A percentile compares a stretch with the other conserved stretches of the same genome.
phyloP scores from a whole-genome alignment of 2,797 vertebrate genomes.

The Prionace glauca region DNA sequence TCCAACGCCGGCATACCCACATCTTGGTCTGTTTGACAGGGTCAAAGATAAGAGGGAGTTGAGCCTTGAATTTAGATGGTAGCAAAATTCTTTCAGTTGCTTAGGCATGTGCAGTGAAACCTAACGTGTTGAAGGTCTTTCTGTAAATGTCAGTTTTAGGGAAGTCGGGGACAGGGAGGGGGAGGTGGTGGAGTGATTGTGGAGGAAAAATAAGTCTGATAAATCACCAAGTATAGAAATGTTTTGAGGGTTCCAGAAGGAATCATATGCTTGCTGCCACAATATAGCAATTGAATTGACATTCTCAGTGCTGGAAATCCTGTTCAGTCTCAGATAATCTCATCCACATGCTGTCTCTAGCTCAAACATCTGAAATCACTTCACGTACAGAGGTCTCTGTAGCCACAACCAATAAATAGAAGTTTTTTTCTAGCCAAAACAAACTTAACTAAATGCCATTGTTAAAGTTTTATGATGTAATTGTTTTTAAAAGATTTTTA shows the following conservation, averaged over 20 bases:
- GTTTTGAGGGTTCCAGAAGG: not conserved
- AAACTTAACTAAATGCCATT: not conserved
- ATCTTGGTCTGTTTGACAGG: no score
- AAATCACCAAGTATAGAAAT: not conserved
- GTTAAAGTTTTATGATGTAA: not conserved
- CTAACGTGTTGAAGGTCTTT: not conserved
- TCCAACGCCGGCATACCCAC: no score
- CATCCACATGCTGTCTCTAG: not conserved
- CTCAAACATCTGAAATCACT: not conserved
- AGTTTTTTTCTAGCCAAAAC: not conserved
- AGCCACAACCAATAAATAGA: not conserved
- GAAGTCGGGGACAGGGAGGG: no score
- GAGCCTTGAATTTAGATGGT: not conserved
- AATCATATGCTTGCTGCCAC: not conserved
- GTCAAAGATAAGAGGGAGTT: not conserved
- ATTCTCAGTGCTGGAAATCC: not conserved
- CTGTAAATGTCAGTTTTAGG: not conserved
- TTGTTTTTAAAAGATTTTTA: slow-evolving; percentile 18
- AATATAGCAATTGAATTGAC: not conserved
- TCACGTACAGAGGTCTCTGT: not conserved
- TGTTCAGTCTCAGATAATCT: not conserved
- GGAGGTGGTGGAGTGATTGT: not conserved
- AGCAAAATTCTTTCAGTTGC: not conserved
- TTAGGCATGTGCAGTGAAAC: not conserved
- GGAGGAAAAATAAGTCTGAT: not conserved